Conservation (phyloP, 2,888 invertebrate genomes). For the Sacculina carcini region DNA sequence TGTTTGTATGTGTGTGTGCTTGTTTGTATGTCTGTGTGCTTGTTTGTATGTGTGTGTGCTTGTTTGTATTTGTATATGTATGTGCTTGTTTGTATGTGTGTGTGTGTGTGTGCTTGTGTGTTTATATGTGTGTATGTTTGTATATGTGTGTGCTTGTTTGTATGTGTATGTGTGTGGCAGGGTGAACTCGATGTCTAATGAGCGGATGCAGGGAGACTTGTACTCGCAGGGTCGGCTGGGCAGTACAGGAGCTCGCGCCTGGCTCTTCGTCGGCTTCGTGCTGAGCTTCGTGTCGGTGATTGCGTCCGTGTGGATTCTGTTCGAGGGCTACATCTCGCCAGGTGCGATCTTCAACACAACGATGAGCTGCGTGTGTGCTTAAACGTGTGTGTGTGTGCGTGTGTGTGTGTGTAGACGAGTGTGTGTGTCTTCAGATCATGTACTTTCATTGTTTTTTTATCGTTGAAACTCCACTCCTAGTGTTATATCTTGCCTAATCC, state of each 20-base stretch:
- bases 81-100: too few species aligned
- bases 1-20: too few species aligned
- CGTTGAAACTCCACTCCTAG: not conserved
- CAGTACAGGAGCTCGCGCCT: conserved; percentile 61
- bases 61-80: too few species aligned
- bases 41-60: too few species aligned
- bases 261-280: conserved; percentile 89
- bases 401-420: too few species aligned
- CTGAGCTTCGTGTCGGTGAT: conserved; percentile 88
- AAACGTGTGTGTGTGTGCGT: too few species aligned
- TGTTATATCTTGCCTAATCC: not conserved
- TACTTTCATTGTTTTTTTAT: not conserved
- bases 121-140: too few species aligned
- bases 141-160: not conserved
- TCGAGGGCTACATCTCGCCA: conserved; percentile 40
- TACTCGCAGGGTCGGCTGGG: conserved; percentile 63
- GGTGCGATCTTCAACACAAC: conserved; percentile 13
- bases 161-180: conserved; percentile 19
- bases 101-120: too few species aligned
- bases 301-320: conserved; percentile 84
- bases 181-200: conserved; percentile 86
- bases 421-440: not conserved
- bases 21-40: too few species aligned
- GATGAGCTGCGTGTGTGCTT: not conserved
- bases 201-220: conserved; percentile 60